phyloP scores from a whole-genome alignment of 2,888 invertebrate species.

The Stegana nigrithorax region DNA sequence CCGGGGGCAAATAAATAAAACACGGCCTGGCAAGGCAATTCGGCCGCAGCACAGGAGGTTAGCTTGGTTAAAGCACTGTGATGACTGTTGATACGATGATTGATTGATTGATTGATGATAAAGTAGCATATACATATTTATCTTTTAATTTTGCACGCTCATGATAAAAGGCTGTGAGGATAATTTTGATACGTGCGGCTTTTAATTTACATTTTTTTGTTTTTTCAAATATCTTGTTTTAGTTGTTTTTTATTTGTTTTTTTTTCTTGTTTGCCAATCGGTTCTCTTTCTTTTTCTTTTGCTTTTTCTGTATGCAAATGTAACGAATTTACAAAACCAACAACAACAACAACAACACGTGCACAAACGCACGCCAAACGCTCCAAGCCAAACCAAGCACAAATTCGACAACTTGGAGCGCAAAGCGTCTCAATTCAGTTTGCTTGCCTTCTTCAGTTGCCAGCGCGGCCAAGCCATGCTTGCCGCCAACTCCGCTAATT shows the following conservation, averaged over 20 bases:
- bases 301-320: not conserved
- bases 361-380: conserved; percentile 44
- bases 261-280: not conserved
- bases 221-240: no score
- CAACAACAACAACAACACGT: conserved; percentile 51
- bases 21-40: no score
- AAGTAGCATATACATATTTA: no score
- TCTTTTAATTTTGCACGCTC: no score
- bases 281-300: conserved; percentile 6
- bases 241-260: no score
- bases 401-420: conserved; percentile 12
- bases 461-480: conserved; percentile 9
- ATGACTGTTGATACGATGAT: conserved; percentile 22
- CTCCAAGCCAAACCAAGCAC: conserved; percentile 29
- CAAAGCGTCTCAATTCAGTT: conserved; percentile 46
- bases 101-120: conserved; percentile 26
- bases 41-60: not conserved
- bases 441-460: conserved; percentile 61
- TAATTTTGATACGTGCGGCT: no score
- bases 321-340: conserved; percentile 59
- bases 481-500: conserved; percentile 29
- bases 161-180: no score
- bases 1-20: no score
- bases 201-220: no score
- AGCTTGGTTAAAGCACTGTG: conserved; percentile 3